phyloP scores from a whole-genome alignment of 2,888 invertebrate genomes.

The Drosophila engyochracea region DNA sequence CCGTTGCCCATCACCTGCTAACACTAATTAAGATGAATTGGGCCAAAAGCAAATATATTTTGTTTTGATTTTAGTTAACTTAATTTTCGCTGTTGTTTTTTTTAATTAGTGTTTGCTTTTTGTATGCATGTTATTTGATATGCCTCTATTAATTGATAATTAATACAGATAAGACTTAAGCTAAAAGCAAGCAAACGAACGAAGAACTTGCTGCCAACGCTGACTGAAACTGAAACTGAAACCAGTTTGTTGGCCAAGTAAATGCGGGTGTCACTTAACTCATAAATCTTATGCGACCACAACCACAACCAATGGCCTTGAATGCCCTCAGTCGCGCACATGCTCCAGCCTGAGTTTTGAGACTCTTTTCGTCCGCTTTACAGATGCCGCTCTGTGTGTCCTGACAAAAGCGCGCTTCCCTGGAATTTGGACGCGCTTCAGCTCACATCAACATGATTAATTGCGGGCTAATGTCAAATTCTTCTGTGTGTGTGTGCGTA shows the following conservation, averaged over 20 bases:
- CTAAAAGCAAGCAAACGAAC: slow-evolving; percentile 33
- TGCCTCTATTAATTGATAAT: slow-evolving; percentile 65
- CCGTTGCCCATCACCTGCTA: slow-evolving; percentile 9
- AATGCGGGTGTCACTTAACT: slow-evolving; percentile 75
- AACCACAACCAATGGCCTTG: slow-evolving; percentile 52
- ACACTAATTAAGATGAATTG: slow-evolving; percentile 55
- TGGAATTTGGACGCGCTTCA: slow-evolving; percentile 51
- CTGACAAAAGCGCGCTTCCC: slow-evolving; percentile 60
- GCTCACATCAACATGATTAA: slow-evolving; percentile 64
- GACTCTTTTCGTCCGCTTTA: slow-evolving; percentile 16
- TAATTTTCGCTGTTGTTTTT: slow-evolving; percentile 1
- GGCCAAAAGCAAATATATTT: slow-evolving; percentile 10
- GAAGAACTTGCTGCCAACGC: slow-evolving; percentile 59
- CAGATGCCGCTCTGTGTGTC: slow-evolving; percentile 49
- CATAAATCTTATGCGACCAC: slow-evolving; percentile 69
- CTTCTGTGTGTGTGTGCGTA: neutral
- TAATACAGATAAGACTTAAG: slow-evolving; percentile 73
- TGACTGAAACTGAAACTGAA: slow-evolving; percentile 37
- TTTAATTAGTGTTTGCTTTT: slow-evolving; percentile 18
- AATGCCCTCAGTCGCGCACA: slow-evolving; percentile 32
- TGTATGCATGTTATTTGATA: slow-evolving; percentile 52
- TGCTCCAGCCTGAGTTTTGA: slow-evolving; percentile 7
- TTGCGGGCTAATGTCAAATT: slow-evolving; percentile 64
- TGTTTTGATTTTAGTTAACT: slow-evolving; percentile 5
- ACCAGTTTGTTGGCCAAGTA: slow-evolving; percentile 69